A percentile compares a stretch with the other conserved stretches of the same genome.
Evolutionary conservation across 2,888 invertebrate genomes (phyloP).

Genomic region (Acanthosoma haemorrhoidale): DNA sequence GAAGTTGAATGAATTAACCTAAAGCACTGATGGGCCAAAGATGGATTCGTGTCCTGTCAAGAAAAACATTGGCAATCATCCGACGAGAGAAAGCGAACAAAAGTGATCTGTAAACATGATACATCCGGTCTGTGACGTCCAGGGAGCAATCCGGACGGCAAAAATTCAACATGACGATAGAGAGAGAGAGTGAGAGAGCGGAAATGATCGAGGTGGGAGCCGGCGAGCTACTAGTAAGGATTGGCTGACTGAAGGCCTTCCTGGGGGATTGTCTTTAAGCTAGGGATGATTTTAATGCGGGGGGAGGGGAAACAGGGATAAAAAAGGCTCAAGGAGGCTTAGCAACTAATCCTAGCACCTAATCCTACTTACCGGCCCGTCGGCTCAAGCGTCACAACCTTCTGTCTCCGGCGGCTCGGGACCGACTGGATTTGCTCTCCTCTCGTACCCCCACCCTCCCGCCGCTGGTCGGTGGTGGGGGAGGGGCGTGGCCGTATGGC

Average conservation of each 20-base stretch:
- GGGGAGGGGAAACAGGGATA: constrained; percentile 21
- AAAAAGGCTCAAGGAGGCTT: constrained; percentile 17
- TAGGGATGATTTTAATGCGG: constrained; percentile 9
- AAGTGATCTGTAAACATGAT: too few relatives aligned
- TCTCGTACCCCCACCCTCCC: not conserved
- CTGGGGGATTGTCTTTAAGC: constrained; percentile 9
- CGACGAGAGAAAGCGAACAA: too few relatives aligned
- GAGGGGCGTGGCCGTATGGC: not conserved
- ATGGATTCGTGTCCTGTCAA: too few relatives aligned
- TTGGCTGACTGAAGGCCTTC: not conserved
- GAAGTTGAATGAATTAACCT: too few relatives aligned
- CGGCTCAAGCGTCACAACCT: not conserved
- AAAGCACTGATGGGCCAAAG: too few relatives aligned
- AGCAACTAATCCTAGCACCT: constrained; percentile 12
- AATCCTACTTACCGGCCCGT: constrained; percentile 24
- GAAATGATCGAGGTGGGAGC: not conserved
- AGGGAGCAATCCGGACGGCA: not conserved
- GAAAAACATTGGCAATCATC: too few relatives aligned
- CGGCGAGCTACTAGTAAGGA: not conserved
- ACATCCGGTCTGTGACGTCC: not conserved
- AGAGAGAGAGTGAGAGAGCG: constrained; percentile 5
- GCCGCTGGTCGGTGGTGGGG: not conserved
- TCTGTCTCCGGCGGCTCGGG: constrained; percentile 17
- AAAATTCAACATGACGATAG: not conserved
- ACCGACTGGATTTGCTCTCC: constrained; percentile 21